phyloP scores from a whole-genome alignment of 2,888 invertebrate species.

The Gari tellinella region DNA sequence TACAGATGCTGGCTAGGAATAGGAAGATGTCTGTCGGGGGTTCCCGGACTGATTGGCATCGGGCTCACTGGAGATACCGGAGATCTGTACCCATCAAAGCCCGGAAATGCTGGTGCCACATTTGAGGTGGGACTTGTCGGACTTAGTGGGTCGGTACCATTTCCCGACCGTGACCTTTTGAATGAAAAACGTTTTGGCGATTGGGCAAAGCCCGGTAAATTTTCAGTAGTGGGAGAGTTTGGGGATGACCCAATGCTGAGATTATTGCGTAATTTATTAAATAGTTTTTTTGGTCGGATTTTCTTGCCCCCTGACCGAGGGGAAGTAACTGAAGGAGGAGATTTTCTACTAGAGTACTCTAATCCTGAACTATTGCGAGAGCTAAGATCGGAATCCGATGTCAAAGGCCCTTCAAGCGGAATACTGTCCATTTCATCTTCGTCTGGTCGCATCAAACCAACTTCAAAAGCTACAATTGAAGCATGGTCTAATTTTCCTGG shows the following conservation, averaged over 20 bases:
- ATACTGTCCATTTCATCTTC: conserved; percentile 74
- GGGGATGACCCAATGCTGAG: conserved; percentile 61
- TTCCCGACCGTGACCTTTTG: conserved; percentile 54
- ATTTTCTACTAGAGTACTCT: conserved; percentile 20
- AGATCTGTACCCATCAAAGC: conserved; percentile 38
- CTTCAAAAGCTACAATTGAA: conserved; percentile 92
- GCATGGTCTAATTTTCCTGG: conserved; percentile 96
- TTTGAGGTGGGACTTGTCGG: conserved; percentile 55
- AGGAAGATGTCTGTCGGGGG: conserved; percentile 26
- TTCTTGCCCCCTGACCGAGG: conserved; percentile 63
- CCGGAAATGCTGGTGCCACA: conserved; percentile 41
- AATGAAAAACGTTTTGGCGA: conserved; percentile 65
- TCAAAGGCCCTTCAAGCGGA: conserved; percentile 54
- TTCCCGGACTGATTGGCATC: conserved; percentile 45
- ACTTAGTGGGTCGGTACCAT: conserved; percentile 49
- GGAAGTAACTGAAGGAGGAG: conserved; percentile 81
- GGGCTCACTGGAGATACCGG: conserved; percentile 27
- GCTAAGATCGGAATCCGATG: conserved; percentile 32
- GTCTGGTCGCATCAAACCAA: conserved; percentile 84
- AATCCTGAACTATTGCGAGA: conserved; percentile 9
- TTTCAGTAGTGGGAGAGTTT: conserved; percentile 57
- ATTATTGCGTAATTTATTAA: conserved; percentile 73
- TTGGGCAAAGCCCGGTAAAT: conserved; percentile 31
- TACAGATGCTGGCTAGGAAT: conserved; percentile 48
- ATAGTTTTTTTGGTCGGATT: conserved; percentile 76